Evolutionary conservation across 2,888 invertebrate species (phyloP), one percentile per base, ranked within the genome.

Genomic region (Xestia rhomboidea): DNA sequence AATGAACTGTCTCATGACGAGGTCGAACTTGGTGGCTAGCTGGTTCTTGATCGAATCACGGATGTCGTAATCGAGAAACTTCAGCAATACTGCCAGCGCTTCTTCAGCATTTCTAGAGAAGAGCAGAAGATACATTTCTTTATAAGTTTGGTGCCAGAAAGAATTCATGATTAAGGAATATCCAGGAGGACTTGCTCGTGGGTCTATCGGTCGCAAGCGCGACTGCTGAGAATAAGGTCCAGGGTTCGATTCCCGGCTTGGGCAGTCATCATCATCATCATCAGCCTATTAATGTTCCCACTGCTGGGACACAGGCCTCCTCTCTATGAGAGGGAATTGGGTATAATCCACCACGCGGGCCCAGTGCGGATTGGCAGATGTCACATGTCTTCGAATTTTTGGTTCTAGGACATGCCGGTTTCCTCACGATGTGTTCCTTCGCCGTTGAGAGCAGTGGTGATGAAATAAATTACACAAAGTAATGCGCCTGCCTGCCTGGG

Each of bases 1-100:
- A 73, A 98, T 98, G 90, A 99, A 99, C 92, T 98, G 99, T 68
- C 98, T 97, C 95, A 99, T 97, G 68, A 99, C 97, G 49, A 98
- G 98, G 84, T 98, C 98, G 91, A 98, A 99, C 92, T 99, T 99
- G 73, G 97, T 97, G 89, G 98, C 96, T 73, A 99, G 96, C 88
- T 98, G 98, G 18, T 97, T 96, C 76, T 98, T 97, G 81, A 99
- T 98, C 0, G 97, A 97, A 73, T 97, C 97, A 2, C 99, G 97
- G 0, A 98, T 98, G 90, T 98, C 97, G 76, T 98, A 98, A 83
- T 98, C 97, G 81, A 98, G 97, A 89, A 99, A 98, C 92, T 98
- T 98, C 49, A 98, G 93, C 0, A 99, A 96, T 91, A 99, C 97
- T 41, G 98, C 97, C 69, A 99, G 95, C 0, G 99, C 99, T 88